Base-by-base conservation (phyloP, 2,888 invertebrate genomes). In the Acleris literana region DNA sequence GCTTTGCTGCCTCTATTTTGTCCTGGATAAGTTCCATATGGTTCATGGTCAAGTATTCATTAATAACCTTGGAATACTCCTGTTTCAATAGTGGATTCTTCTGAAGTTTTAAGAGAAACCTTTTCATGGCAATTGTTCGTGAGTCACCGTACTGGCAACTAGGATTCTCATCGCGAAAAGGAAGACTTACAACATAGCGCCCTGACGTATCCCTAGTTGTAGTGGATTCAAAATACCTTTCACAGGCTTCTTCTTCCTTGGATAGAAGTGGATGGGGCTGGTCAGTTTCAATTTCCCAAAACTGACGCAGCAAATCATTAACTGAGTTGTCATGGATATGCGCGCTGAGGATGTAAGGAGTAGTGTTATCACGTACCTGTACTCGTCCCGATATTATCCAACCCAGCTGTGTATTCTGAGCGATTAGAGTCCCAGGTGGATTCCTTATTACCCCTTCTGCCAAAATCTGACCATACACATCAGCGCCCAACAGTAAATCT, bases 31-130 rank as follows among this genome's bases (percentile, higher is more conserved):
- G 13, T 43, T 25, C 55, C 70, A 76, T 75, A 46, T 74, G 74
- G 18, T 67, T 68, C 43, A 71, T 57, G 1, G 55, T 5, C 49
- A 72, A 43, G 53, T 76, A 77, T 39, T 76, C 72, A 0, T 71
- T 46, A 13, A 76, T 69, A 1, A 76, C 72, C 1, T 70, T 62
- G 20, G 7, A 55, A 52, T 76, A 75, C 22, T 72, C 56, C 55
- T 60, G 25, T 52, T 70, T 70, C 17, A 74, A 62, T 1, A 66
- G 61, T 25, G 16, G 51, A 63, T 73, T 60, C 69, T 55, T 73
- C 73, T 57, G 71, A 52, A 11, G 18, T 49, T 22, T 60, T 16
- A 20, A 74, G 25, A 25, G 25, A 25, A 25, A 69, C 68, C 73
- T 68, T 58, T 49, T 69, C 18, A 49, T 7, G 52, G 70, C 71